Conservation (phyloP, 2,888 invertebrate genomes). For the Nymphalis urticae region DNA sequence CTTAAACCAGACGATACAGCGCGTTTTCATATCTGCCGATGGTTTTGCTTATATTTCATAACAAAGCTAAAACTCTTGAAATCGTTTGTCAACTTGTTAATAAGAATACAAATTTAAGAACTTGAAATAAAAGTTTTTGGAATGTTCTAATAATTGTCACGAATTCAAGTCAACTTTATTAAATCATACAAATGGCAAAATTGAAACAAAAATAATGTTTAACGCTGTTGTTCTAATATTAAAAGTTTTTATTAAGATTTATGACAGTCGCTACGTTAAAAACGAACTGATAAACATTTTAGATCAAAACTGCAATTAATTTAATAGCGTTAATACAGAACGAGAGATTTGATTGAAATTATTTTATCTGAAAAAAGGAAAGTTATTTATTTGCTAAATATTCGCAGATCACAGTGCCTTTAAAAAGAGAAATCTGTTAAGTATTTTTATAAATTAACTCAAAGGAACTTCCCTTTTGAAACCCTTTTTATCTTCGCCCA, state of each 20-base stretch:
- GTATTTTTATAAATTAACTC: slow-evolving; percentile 41
- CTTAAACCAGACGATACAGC: too few species aligned
- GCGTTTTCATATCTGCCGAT: too few species aligned
- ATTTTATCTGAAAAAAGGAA: not conserved
- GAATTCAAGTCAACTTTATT: too few species aligned
- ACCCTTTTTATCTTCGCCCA: slow-evolving; percentile 41
- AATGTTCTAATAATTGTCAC: too few species aligned
- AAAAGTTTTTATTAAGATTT: not conserved
- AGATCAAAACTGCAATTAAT: slow-evolving; percentile 44
- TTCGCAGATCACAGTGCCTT: slow-evolving; percentile 44
- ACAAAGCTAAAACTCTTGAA: too few species aligned
- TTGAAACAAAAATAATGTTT: too few species aligned
- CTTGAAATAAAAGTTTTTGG: too few species aligned
- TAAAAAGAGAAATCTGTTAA: slow-evolving; percentile 41
- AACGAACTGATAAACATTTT: not conserved
- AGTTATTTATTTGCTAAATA: slow-evolving; percentile 19
- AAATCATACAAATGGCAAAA: too few species aligned
- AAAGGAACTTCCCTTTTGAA: slow-evolving; percentile 41
- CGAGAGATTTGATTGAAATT: not conserved
- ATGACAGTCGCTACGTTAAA: not conserved
- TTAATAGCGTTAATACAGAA: slow-evolving; percentile 37
- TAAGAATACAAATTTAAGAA: too few species aligned
- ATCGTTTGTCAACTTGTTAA: too few species aligned
- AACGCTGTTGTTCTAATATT: not conserved
- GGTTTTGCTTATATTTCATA: too few species aligned